Conservation (phyloP, 1,140 invertebrate genomes). For the Amphibalanus amphitrite region DNA sequence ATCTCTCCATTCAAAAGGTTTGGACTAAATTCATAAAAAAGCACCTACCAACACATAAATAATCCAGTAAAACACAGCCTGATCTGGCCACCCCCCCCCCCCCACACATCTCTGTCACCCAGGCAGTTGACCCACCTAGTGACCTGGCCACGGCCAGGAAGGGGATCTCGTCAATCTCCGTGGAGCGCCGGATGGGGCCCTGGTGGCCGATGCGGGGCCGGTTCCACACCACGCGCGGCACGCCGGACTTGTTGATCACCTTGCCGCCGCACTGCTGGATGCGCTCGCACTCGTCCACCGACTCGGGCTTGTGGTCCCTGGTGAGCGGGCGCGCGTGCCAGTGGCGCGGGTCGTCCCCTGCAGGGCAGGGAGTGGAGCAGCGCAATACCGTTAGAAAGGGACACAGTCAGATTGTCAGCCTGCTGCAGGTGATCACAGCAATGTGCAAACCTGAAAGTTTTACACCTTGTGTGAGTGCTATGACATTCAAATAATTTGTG, state of each 20-base stretch:
- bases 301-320: constrained; percentile 89
- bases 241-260: constrained; percentile 65
- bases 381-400: no score
- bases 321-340: constrained; percentile 68
- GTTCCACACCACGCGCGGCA: constrained; percentile 93
- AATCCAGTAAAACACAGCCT: not conserved
- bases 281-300: constrained; percentile 57
- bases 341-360: constrained; percentile 18
- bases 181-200: constrained; percentile 63
- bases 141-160: constrained; percentile 90
- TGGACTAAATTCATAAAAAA: no score
- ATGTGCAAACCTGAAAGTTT: no score
- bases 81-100: not conserved
- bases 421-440: no score
- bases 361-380: not conserved
- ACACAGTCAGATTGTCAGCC: no score
- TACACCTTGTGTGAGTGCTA: no score
- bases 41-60: no score
- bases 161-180: constrained; percentile 82
- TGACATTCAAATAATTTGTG: no score
- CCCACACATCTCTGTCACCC: not conserved
- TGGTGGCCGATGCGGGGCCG: constrained; percentile 43
- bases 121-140: constrained; percentile 38
- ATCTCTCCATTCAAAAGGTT: no score
- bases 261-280: constrained; percentile 70